These are phyloP conservation scores for Sitobion miscanthi DNA, from an alignment of 1,140 invertebrate genomes.

Conservation along the genomic window DNA sequence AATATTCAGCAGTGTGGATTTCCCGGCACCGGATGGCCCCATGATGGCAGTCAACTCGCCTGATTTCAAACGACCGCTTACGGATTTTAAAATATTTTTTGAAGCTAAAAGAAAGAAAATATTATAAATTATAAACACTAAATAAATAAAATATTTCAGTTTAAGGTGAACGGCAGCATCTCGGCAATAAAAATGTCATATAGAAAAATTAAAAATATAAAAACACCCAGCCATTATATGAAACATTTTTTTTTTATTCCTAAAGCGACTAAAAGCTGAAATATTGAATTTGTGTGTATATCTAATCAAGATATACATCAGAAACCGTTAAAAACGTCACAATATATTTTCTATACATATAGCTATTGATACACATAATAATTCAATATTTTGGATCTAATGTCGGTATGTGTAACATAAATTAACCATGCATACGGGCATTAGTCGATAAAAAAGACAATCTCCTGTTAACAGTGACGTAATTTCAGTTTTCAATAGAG, in stretches of 20 bases:
- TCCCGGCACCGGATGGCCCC: slow-evolving; percentile 91
- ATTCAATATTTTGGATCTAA: background rate
- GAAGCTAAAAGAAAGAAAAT: slow-evolving; percentile 67
- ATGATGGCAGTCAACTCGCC: slow-evolving; percentile 92
- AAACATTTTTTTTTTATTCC: background rate
- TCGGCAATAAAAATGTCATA: background rate
- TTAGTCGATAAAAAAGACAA: background rate
- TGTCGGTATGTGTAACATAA: too few species aligned
- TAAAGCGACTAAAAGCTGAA: background rate
- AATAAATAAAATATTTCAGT: background rate
- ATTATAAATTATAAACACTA: background rate
- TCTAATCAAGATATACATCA: background rate
- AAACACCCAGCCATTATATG: background rate
- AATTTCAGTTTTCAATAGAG: too few species aligned
- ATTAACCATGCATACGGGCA: too few species aligned
- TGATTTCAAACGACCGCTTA: slow-evolving; percentile 80
- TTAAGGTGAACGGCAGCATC: background rate
- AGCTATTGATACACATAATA: background rate
- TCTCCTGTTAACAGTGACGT: background rate
- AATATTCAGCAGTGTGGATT: slow-evolving; percentile 87
- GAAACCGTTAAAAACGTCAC: background rate
- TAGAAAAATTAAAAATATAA: background rate
- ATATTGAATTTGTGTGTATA: background rate
- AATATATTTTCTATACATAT: background rate
- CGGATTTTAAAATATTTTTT: slow-evolving; percentile 83